Percentiles rank a stretch among this genome's conserved stretches.
Conservation (phyloP, 2,797 vertebrate genomes). For the Petrocephalus schoutedeni region DNA sequence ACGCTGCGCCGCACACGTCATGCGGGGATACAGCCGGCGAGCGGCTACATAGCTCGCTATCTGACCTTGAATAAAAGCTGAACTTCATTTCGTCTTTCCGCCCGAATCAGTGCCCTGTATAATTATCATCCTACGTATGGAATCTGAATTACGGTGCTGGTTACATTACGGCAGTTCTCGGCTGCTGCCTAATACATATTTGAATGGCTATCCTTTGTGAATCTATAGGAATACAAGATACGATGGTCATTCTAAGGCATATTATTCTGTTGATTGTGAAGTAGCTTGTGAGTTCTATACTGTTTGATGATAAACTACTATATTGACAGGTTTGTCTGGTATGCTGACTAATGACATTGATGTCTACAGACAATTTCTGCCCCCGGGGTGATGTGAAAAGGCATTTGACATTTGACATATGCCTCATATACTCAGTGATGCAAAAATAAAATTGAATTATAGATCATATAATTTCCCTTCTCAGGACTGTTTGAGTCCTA, state of each 20-base stretch:
- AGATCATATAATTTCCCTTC: not conserved
- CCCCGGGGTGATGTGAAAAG: not conserved
- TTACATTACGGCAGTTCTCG: not conserved
- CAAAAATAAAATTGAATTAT: not conserved
- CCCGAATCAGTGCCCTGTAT: not conserved
- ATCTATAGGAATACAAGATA: not conserved
- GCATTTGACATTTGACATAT: not conserved
- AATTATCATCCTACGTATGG: not conserved
- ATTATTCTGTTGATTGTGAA: not conserved
- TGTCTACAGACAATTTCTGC: not conserved
- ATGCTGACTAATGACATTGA: not conserved
- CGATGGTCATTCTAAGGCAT: not conserved
- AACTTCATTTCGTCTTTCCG: not conserved
- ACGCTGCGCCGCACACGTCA: not conserved
- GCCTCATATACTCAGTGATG: not conserved
- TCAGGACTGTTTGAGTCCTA: not conserved
- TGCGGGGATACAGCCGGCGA: not conserved
- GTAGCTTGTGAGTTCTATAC: not conserved
- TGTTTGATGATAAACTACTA: not conserved
- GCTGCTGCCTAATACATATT: not conserved
- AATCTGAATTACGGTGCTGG: not conserved
- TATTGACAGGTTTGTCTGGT: not conserved
- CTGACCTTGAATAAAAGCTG: slow-evolving; percentile 18
- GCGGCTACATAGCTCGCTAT: not conserved
- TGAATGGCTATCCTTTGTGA: not conserved